Base-by-base conservation (phyloP, 2,888 invertebrate genomes). In the Eugnorisma glareosa region DNA sequence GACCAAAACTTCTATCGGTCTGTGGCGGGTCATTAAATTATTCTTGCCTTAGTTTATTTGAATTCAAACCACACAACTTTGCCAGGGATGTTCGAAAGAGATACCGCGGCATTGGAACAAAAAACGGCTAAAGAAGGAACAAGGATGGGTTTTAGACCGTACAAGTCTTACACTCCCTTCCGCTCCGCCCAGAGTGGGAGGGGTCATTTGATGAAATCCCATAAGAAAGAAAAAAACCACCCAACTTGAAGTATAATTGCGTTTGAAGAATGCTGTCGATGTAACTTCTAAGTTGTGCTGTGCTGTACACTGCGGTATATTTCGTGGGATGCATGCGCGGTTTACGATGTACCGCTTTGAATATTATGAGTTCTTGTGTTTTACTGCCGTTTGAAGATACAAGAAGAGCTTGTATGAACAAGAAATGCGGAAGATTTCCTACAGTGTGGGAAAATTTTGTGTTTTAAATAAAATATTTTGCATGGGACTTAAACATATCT, bases 311-410 rank as follows among this genome's bases (percentile, higher is more conserved):
- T 57, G 64, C 45, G 67, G 83, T 67, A 71, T 63, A 77, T 72
- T 67, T 37, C 24, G 63, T 35, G 51, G 61, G 82, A 82, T 81
- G 71, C 77, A 82, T 71, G 61, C 45, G 35, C 7, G 43, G 61
- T 69, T 82, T 82, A 82, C 83, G 82, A 70, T n/a, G 8, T 37
- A 48, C 69, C 61, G 54, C 67, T 82, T 83, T 70, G 84, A 74
- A 82, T 82, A n/a, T 79, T 79, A 82, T 67, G 74, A 79, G 61
- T 54, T 66, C 61, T 63, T 70, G 66, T 74, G 28, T 74, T 78
- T 79, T 83, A 78, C 51, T 73, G 43, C 10, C 35, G 21, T 77
- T 64, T 78, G 48, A 76, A 51, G 28, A 45, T 54, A 64, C 3
- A 64, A 73, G 24, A 48, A 57, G 24, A 57, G 28, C 11, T 51